Evolutionary conservation across 1,140 invertebrate genomes (phyloP).

Genomic region (Drosophila kikkawai): DNA sequence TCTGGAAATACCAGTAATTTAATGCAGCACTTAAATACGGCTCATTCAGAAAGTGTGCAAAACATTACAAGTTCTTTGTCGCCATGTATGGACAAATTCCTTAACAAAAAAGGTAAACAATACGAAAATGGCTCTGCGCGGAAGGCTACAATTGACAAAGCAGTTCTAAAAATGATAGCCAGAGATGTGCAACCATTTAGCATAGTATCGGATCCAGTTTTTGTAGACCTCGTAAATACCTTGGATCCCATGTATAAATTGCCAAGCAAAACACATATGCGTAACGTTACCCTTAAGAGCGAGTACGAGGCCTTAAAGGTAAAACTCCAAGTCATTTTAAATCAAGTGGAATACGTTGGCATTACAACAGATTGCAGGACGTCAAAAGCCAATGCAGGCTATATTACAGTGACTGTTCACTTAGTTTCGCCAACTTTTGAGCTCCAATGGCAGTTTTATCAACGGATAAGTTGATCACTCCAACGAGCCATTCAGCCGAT

Average conservation of each 20-base stretch:
- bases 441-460: too few relatives aligned
- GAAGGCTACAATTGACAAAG: neutral
- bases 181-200: too few relatives aligned
- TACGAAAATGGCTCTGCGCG: neutral
- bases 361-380: too few relatives aligned
- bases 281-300: neutral
- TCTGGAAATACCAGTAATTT: neutral
- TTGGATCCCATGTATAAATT: neutral
- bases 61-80: neutral
- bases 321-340: too few relatives aligned
- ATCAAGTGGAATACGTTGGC: too few relatives aligned
- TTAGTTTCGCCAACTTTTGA: too few relatives aligned
- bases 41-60: neutral
- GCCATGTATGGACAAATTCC: conserved; percentile 1
- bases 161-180: neutral
- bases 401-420: too few relatives aligned
- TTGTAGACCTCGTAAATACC: neutral
- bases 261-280: neutral
- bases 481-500: neutral
- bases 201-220: too few relatives aligned
- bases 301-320: neutral
- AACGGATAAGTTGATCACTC: too few relatives aligned
- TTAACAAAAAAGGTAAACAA: neutral
- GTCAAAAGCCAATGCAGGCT: too few relatives aligned
- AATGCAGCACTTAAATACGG: neutral